Base-by-base conservation (phyloP, 2,888 invertebrate genomes). In the Thymelicus lineola region DNA sequence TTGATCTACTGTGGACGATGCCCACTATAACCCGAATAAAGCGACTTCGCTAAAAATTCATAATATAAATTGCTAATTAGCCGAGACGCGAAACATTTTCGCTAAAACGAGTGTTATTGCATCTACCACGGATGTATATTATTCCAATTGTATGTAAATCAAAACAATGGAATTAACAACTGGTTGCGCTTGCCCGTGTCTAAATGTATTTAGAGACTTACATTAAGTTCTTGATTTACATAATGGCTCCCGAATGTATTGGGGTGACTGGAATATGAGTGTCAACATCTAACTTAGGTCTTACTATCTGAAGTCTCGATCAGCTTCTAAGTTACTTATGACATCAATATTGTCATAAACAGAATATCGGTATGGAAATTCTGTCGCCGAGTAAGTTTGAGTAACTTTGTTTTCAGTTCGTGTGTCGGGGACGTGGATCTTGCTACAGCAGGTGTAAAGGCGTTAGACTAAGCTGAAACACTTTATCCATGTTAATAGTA, bases 11-110 rank as follows among this genome's bases (percentile, higher is more conserved):
- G 57, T 57, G 7, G 57, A 42, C 57, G 57, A 15, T 1, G 14
- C 14, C 20, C 53, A n/a, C 36, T 60, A 6, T n/a, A 53, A 42
- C 50, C 55, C 6, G 35, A 60, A 20, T n/a, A 42, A 28, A 14
- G 62, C 46, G 45, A 45, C 35, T 62, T 17, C 46, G 68, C 62
- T 63, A 63, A 63, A 69, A 62, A 69, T 69, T 69, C 68, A 69
- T 69, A 69, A 69, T 69, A 63, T 69, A 69, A 69, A 69, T 69
- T 63, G 68, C 68, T 69, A 69, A 69, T 69, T 69, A 69, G 62
- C 38, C 35, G 62, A 63, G 57, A 62, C 62, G 68, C 57, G 62
- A 63, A 69, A 20, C 55, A 69, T 69, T 69, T 63, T 69, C 57
- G 46, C n/a, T 62, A 48, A 68, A 68, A 62, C 45, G 61, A 62